phyloP scores from a whole-genome alignment of 1,140 invertebrate genomes.

The Diabrotica virgifera region DNA sequence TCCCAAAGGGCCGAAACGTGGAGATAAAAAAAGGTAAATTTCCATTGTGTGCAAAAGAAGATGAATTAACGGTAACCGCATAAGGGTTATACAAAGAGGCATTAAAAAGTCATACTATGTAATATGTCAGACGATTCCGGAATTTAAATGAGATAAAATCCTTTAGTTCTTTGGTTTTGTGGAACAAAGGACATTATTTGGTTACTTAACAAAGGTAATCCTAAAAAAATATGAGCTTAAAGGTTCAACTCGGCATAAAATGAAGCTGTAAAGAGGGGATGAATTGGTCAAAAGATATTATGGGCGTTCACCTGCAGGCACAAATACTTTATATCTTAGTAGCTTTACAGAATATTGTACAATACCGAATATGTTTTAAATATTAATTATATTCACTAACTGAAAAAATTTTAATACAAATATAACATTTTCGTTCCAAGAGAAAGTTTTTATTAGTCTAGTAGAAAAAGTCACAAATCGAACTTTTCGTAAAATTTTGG shows the following conservation, averaged over 20 bases:
- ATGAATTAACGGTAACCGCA: background rate
- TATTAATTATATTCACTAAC: no score
- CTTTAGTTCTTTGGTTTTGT: background rate
- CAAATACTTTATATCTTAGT: no score
- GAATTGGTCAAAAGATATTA: background rate
- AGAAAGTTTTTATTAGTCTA: no score
- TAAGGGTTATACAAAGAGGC: slow-evolving; percentile 2
- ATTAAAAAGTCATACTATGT: slow-evolving; percentile 3
- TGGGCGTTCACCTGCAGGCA: no score
- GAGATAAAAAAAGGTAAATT: slow-evolving; percentile 1
- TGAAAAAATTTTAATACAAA: no score
- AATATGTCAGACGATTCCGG: background rate
- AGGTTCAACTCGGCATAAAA: background rate
- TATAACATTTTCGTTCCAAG: no score
- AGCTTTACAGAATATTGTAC: no score
- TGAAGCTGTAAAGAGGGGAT: background rate
- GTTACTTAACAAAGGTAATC: slow-evolving; percentile 2
- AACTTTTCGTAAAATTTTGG: no score
- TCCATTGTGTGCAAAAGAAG: background rate
- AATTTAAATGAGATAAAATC: slow-evolving; percentile 1
- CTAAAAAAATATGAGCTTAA: background rate
- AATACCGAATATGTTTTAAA: no score
- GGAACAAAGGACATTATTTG: background rate
- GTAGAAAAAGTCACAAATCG: no score
- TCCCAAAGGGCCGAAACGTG: background rate